Base-by-base conservation (phyloP, 2,113 vertebrate species). In the Pterophyllum scalare region DNA sequence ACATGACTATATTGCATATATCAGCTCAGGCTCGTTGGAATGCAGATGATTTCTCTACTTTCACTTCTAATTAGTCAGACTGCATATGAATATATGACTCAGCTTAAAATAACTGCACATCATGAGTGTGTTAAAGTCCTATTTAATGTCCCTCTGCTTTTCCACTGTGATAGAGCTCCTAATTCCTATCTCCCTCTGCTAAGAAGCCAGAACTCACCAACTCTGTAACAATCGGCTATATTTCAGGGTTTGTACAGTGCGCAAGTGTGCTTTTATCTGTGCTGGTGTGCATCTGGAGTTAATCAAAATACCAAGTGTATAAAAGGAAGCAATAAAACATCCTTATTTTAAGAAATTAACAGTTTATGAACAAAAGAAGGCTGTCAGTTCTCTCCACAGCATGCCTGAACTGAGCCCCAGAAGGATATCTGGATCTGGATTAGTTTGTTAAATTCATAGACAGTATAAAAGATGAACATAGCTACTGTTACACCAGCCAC, bases 11-110 rank as follows among this genome's bases (percentile, higher is more conserved):
- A 86, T 76, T 82, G 80, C 59, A 38, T 49, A 82, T 26, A 75
- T 46, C 52, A 82, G 59, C 87, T 80, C 75, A 26, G 75, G 12
- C 59, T 11, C 35, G 26, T 74, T 83, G 19, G 65, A 77, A 76
- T 88, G 49, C 78, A 72, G 26, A 81, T 35, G 22, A 54, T 88
- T 64, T 74, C 75, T 77, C n/a, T 58, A 46, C 75, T 59, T 64
- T 60, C 59, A 60, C 59, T 57, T 75, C 77, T 86, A 61, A 89
- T 91, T 88, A 89, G 70, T 89, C 80, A 90, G 70, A 74, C n/a
- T 70, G 64, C 61, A 89, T 84, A 49, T 59, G 78, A 82, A 76
- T 59, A 59, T 77, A 72, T 85, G 88, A 89, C 77, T 87, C 67
- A 86, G 72, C 84, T 75, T 52, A 19, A 75, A 86, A 79, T 84